These are phyloP conservation scores for Trichonephila clavata DNA, from an alignment of 1,140 invertebrate genomes.

Conservation along the genomic window DNA sequence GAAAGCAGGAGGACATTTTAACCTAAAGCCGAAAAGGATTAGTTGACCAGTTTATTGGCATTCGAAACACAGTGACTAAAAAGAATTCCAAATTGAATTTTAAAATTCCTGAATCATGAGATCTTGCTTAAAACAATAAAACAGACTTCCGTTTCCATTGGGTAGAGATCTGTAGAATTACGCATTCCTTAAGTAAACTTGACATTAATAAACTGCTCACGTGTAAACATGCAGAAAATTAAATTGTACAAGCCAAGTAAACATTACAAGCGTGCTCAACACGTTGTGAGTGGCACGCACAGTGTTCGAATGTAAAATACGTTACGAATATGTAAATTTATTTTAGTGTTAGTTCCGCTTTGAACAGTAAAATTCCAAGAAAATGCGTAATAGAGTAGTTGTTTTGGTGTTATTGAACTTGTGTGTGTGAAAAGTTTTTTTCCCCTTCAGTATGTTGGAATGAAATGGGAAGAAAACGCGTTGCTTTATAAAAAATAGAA, in stretches of 20 bases:
- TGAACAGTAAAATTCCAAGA: neutral
- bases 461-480: too few relatives aligned
- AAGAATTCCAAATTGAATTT: neutral
- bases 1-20: too few relatives aligned
- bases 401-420: neutral
- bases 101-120: neutral
- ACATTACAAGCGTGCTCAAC: neutral
- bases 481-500: too few relatives aligned
- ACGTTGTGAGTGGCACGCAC: neutral
- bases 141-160: neutral
- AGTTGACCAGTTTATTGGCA: too few relatives aligned
- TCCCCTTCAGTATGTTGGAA: too few relatives aligned
- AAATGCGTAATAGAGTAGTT: neutral
- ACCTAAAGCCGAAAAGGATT: too few relatives aligned
- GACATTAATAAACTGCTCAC: neutral
- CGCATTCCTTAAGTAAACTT: neutral
- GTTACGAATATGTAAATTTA: conserved; percentile 5
- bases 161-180: neutral
- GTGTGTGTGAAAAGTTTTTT: too few relatives aligned
- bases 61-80: too few relatives aligned
- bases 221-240: neutral
- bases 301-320: neutral
- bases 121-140: neutral
- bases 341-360: neutral
- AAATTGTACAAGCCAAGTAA: neutral